Base-by-base conservation (phyloP, 2,888 invertebrate genomes). In the Anthophora plumipes region DNA sequence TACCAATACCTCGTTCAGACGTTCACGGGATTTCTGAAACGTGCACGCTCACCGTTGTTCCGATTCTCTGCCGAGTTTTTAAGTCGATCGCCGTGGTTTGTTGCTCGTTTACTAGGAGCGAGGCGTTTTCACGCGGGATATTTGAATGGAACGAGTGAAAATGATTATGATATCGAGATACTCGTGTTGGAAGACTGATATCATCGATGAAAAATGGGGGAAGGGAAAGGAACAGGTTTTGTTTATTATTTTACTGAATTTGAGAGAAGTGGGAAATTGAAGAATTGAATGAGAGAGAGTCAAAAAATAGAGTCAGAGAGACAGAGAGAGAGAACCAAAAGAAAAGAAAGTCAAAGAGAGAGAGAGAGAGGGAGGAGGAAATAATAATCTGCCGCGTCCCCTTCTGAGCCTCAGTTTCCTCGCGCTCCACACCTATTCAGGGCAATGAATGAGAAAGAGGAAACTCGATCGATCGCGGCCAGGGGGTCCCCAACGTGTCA, bases 391-490 rank as follows among this genome's bases (percentile, higher is more conserved):
- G 66, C 46, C 46, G 57, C 64, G 59, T 55, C 61, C 80, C 61
- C 68, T 64, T 52, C 22, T 37, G 66, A 64, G 59, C 31, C 48
- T 31, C 71, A 59, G n/a, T n/a, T 76, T 50, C 64, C 67, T 63
- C 59, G n/a, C 6, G 61, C 61, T 80, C 37, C 69, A 71, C 70
- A 67, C 79, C 60, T 61, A 71, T 55, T 60, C 66, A 69, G 69
- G 52, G 77, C 85, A 82, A 87, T 85, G 87, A 85, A 87, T 84
- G 79, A 85, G 76, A 84, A 83, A 85, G 81, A 83, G 76, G 77
- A 82, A 85, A 89, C 84, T 87, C 85, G 70, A 89, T 89, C 89
- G 88, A 89, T 89, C 83, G 87, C 70, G 73, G 77, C 74, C 61
- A 67, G 71, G 82, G 75, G 80, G 73, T 75, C 64, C 72, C 61